Evolutionary conservation across 2,888 invertebrate species (phyloP), one percentile per base, ranked within the genome.

Genomic region (Xestia sexstrigata): DNA sequence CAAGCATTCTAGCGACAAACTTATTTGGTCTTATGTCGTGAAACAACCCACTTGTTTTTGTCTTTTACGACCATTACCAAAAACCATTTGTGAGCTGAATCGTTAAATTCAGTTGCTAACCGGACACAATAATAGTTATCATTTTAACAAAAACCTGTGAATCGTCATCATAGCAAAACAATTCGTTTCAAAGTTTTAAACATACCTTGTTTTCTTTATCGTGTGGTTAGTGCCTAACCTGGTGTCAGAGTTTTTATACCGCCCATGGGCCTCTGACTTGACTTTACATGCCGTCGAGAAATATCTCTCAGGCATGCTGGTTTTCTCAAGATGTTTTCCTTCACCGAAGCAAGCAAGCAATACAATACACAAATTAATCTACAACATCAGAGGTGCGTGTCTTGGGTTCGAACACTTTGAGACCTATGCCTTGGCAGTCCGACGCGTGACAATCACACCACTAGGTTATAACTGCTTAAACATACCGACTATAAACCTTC

Each of bases 21-120:
- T 17, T 55, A 76, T 76, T 76, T 82, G 76, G 49, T 23, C 9
- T 23, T 17, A 58, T 35, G 35, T 60, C 49, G 39, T 26, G 17
- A 35, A 58, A 45, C 52, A 26, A 17, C 47, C 47, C 47, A 47
- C 47, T 17, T 47, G 17, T 5, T 15, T 17, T 17, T 82, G n/a
- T 9, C 0, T 49, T 55, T 75, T 15, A 78, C 49, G 55, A 75
- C 35, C 23, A 49, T 52, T 15, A 5, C 55, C 49, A 82, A 65
- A 82, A 82, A 11, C 13, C 35, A 2, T 23, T 35, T 0, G 9
- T 26, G 23, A 3, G 7, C 23, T 8, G 30, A 45, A 49, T 73
- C 35, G 26, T 45, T 15, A 45, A 62, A 73, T 26, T 42, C 0
- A 6, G 42, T 71, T 49, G n/a, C 39, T 42, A 49, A 42, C 30